These are phyloP conservation scores for Microcebus jonahi DNA, from an alignment of 2,113 vertebrate species.

Conservation along the genomic window DNA sequence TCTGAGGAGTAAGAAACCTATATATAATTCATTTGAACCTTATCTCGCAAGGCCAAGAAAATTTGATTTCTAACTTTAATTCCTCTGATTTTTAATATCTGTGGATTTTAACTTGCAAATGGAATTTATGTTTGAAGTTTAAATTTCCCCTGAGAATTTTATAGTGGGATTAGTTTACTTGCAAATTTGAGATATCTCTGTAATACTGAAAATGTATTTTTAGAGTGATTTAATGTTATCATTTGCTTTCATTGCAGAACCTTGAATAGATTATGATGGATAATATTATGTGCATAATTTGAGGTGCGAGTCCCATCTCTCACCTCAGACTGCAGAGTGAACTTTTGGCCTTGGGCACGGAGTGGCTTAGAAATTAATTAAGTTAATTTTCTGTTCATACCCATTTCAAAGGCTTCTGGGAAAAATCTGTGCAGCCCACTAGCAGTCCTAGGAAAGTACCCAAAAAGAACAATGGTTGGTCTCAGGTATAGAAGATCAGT, in stretches of 20 bases:
- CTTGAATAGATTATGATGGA: background rate
- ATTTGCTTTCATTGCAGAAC: background rate
- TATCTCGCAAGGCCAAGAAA: background rate
- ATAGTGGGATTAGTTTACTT: background rate
- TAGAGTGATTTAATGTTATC: background rate
- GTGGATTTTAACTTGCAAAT: background rate
- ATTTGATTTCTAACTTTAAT: background rate
- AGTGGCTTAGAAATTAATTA: background rate
- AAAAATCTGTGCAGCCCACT: background rate
- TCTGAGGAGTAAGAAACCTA: background rate
- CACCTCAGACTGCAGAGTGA: background rate
- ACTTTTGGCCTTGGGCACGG: background rate
- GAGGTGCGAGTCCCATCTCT: background rate
- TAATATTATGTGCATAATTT: background rate
- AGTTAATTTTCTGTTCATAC: background rate
- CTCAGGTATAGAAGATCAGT: background rate
- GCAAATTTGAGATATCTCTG: background rate
- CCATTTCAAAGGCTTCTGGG: background rate
- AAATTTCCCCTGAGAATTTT: background rate
- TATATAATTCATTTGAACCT: background rate
- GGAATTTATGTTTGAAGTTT: conserved; percentile 7
- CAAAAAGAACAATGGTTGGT: background rate
- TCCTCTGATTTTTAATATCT: background rate
- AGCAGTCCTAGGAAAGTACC: background rate
- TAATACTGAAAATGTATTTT: background rate